These are phyloP conservation scores for Carassius auratus DNA, from an alignment of 2,113 vertebrate species.

Conservation along the genomic window DNA sequence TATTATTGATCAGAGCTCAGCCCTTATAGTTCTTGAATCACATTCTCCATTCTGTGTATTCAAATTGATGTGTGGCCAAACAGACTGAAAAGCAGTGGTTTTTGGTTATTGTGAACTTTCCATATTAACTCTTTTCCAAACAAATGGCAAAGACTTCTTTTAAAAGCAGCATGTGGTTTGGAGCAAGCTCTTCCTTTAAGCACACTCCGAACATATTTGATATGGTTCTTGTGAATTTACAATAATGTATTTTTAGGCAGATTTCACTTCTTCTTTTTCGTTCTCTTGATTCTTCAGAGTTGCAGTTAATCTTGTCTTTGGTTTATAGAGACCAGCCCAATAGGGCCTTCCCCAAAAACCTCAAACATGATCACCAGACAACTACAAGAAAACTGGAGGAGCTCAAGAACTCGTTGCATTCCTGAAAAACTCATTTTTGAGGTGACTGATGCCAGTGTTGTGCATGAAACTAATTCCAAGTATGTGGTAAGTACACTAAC, in stretches of 20 bases:
- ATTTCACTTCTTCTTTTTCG: conserved; percentile 53
- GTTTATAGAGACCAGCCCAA: conserved; percentile 76
- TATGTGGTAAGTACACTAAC: conserved; percentile 87
- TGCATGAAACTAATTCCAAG: conserved; percentile 87
- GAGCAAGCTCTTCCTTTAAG: background rate
- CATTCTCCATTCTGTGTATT: background rate
- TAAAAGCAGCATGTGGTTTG: background rate
- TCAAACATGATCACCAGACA: conserved; percentile 80
- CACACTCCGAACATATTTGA: background rate
- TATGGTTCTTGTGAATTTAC: background rate
- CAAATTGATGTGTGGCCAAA: background rate
- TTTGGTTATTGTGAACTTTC: background rate
- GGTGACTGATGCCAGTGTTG: conserved; percentile 89
- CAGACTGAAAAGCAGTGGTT: background rate
- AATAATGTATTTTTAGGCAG: background rate
- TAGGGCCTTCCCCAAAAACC: conserved; percentile 63
- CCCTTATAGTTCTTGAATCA: background rate
- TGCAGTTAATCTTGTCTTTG: conserved; percentile 18
- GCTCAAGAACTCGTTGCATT: conserved; percentile 70
- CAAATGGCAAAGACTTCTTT: background rate
- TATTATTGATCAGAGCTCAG: background rate
- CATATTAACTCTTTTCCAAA: no score
- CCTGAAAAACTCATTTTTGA: conserved; percentile 87
- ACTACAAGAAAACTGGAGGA: conserved; percentile 88
- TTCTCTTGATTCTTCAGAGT: conserved; percentile 20